A percentile compares a stretch with the other conserved stretches of the same genome.
These are phyloP conservation scores for Teleogryllus oceanicus DNA, from an alignment of 2,888 invertebrate genomes.

Conservation along the genomic window DNA sequence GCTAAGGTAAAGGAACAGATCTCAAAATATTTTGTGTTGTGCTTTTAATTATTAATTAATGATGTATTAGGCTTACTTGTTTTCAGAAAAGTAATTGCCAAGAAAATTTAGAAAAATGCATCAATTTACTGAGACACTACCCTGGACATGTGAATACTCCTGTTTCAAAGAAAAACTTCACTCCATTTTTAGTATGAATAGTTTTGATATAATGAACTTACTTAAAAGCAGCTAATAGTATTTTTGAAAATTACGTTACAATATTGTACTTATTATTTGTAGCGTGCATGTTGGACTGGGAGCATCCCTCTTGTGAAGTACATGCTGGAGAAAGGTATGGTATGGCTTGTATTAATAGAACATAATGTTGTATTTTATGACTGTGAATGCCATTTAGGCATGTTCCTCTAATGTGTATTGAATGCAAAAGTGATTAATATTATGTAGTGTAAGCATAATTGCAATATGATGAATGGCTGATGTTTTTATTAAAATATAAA, in stretches of 20 bases:
- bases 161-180: constrained; percentile 23
- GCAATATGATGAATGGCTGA: no score
- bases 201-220: not conserved
- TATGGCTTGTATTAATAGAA: no score
- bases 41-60: no score
- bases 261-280: constrained; percentile 19
- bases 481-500: no score
- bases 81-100: constrained; percentile 25
- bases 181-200: constrained; percentile 31
- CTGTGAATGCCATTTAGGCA: no score
- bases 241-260: not conserved
- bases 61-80: not conserved
- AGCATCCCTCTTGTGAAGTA: constrained; percentile 21
- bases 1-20: not conserved
- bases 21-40: no score
- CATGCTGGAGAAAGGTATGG: constrained; percentile 29
- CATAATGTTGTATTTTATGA: no score
- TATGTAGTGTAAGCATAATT: no score
- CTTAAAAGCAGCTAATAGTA: not conserved
- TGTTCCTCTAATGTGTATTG: no score
- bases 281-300: constrained; percentile 32
- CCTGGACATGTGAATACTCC: constrained; percentile 27
- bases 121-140: constrained; percentile 3
- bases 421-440: no score
- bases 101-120: constrained; percentile 21